Evolutionary conservation across 2,888 invertebrate species (phyloP), one percentile per base, ranked within the genome.

Genomic region (Ectropis crepuscularia): DNA sequence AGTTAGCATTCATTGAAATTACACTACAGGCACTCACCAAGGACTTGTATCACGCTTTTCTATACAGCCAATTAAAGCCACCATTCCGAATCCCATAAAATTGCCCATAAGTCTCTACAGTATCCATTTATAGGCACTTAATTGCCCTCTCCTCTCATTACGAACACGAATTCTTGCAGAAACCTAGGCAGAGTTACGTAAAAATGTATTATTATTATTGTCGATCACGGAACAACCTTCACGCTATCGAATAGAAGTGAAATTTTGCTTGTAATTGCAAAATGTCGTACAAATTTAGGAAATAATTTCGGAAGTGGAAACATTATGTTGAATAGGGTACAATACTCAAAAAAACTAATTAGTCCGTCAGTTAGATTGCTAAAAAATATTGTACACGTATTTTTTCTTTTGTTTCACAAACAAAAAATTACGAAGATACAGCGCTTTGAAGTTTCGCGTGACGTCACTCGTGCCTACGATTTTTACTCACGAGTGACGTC

Each of bases 201-300:
- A 65, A 54, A 60, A 55, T 45, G 42, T 39, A 53, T 10, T 41
- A 60, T 58, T 50, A 63, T 53, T 64, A 38, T 47, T 46, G 49
- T 36, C 53, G 64, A 46, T 12, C 65, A 70, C 60, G 63, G 46
- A 54, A 57, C 58, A 53, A 57, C 60, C 60, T 65, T 62, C 64
- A 60, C 43, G 49, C 48, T 67, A 42, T 61, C 41, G 37, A 57
- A 47, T 48, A 37, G 9, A 50, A 16, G 47, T 47, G n/a, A 55
- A 41, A 54, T 11, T 48, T 54, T 6, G 39, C 28, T 28, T 54
- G n/a, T 45, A n/a, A 43, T 11, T 48, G 42, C 7, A 43, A 48
- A 37, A 45, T 45, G n/a, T 57, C 28, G n/a, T 36, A 41, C 16
- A 39, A 28, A 37, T 11, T n/a, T 48, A n/a, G 9, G 11, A 12